Evolutionary conservation across 2,113 vertebrate genomes (phyloP).

Genomic region (Pomatostomus ruficeps): DNA sequence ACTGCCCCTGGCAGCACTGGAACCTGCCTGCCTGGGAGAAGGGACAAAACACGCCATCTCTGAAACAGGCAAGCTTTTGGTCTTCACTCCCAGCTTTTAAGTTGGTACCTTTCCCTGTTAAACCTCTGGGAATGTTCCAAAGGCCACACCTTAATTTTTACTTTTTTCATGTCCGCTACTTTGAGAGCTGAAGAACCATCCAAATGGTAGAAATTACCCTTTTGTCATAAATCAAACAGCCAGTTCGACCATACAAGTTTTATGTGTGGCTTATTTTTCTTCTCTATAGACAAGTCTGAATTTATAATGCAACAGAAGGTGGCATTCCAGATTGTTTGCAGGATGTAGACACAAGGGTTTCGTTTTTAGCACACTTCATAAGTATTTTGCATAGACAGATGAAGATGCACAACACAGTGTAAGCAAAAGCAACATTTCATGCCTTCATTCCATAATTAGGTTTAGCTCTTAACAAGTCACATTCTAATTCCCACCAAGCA

Average conservation of each 20-base stretch:
- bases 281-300: neutral
- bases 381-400: constrained; percentile 50
- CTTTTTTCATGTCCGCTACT: neutral
- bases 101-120: neutral
- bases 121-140: neutral
- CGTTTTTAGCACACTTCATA: constrained; percentile 15
- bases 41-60: neutral
- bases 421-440: constrained; percentile 52
- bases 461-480: constrained; percentile 48
- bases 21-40: neutral
- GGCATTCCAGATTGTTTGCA: constrained; percentile 50
- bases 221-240: neutral
- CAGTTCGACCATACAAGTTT: neutral
- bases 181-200: neutral
- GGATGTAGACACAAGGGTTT: constrained; percentile 40
- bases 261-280: neutral
- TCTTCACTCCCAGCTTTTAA: neutral
- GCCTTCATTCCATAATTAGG: constrained; percentile 46
- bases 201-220: neutral
- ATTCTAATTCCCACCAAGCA: constrained; percentile 54
- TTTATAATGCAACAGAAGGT: constrained; percentile 47
- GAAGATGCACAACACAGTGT: constrained; percentile 5
- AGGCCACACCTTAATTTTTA: neutral
- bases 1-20: neutral
- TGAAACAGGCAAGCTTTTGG: neutral